Base-by-base conservation (phyloP, 2,888 invertebrate genomes). In the Trachelus tabidus region DNA sequence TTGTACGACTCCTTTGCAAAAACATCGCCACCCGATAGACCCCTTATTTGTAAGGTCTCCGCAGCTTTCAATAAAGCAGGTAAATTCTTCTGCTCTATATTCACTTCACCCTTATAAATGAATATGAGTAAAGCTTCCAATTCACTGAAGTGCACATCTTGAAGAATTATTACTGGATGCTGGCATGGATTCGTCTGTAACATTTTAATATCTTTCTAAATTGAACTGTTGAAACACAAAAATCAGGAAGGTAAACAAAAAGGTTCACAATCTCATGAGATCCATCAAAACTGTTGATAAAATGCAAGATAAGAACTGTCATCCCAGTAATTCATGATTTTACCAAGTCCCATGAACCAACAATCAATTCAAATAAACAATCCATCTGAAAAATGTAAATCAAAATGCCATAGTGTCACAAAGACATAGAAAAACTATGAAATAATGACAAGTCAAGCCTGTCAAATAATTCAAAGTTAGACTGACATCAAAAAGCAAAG, bases 101-200 rank as follows among this genome's bases (percentile, higher is more conserved):
- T 94, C 33, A 95, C 95, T 90, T 95, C 95, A 11, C 95, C 95
- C 87, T 95, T 94, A 88, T 95, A 95, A 93, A 95, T 95, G 89
- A 95, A 95, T 87, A 94, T 94, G 83, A 95, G 92, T 75, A 95
- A 89, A 37, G 94, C 94, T 85, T 94, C 93, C 87, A 95, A 91
- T 86, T 95, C 95, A 82, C 93, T 93, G 83, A 94, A 94, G 89
- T 94, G 94, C 85, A 95, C 95, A 92, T 95, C 95, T 91, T 95
- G 94, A 80, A 95, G 93, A 86, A 95, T 95, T 92, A 95, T 95
- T 90, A 95, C 95, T 84, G 95, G 95, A 93, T 95, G 95, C 88
- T 94, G 94, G 92, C 94, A 95, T 89, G 95, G 95, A 93, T 95
- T 95, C 91, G 94, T 94, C 95, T 95, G 91, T 80, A 93, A 93